These are phyloP conservation scores for Sebastes kiyomatsui DNA, from an alignment of 2,797 vertebrate species.

Conservation along the genomic window DNA sequence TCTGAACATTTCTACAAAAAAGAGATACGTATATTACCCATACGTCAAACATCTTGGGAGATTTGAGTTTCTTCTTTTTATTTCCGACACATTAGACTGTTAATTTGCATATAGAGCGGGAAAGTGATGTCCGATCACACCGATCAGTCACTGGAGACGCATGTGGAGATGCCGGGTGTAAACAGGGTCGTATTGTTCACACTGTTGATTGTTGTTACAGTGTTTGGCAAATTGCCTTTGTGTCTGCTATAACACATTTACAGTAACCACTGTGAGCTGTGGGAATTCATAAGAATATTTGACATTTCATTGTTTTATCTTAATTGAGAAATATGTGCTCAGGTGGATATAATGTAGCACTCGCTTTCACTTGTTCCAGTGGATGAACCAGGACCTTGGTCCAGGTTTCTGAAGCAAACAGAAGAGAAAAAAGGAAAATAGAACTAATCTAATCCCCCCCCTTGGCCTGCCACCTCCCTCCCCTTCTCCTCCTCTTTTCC, in stretches of 20 bases:
- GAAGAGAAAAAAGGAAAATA: neutral
- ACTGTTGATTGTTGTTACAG: too few relatives aligned
- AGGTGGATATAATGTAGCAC: neutral
- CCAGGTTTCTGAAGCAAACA: neutral
- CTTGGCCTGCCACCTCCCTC: neutral
- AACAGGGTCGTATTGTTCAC: too few relatives aligned
- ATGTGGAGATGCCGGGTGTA: too few relatives aligned
- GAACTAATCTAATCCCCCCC: neutral
- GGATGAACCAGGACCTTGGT: neutral
- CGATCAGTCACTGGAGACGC: too few relatives aligned
- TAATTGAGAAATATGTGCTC: neutral
- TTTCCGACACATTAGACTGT: too few relatives aligned
- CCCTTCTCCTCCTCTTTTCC: constrained; percentile 1
- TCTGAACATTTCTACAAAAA: too few relatives aligned
- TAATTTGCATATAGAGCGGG: too few relatives aligned
- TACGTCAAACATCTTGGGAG: too few relatives aligned
- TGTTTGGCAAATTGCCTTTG: too few relatives aligned
- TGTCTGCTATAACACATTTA: neutral
- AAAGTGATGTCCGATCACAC: too few relatives aligned
- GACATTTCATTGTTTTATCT: neutral
- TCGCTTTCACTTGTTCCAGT: neutral
- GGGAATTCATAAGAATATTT: neutral
- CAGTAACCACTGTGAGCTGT: neutral
- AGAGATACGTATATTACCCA: too few relatives aligned
- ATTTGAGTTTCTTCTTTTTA: too few relatives aligned